Conservation (phyloP, 2,797 vertebrate genomes). For the Florisuga fusca region DNA sequence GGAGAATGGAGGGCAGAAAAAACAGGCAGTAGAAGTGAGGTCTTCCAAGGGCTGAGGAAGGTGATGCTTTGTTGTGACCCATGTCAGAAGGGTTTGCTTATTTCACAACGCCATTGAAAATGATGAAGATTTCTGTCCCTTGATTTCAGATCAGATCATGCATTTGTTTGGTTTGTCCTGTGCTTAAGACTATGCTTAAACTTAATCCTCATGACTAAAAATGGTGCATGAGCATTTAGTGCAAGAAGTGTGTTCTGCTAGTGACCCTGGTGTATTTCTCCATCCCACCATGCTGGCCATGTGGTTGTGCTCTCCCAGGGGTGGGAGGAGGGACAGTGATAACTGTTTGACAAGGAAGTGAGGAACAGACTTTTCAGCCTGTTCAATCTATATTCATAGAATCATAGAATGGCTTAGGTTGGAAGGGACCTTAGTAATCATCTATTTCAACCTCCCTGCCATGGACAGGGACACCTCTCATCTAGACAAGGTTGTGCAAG, state of each 20-base stretch:
- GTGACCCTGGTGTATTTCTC: background rate
- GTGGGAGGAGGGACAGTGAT: background rate
- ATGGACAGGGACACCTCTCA: too few relatives aligned
- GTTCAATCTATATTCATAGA: too few relatives aligned
- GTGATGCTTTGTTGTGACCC: background rate
- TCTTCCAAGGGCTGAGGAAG: background rate
- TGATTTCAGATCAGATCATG: background rate
- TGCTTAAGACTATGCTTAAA: background rate
- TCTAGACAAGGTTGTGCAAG: background rate
- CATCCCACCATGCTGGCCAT: rapidly evolving
- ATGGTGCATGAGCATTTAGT: background rate
- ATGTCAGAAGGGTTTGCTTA: background rate
- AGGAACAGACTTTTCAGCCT: background rate
- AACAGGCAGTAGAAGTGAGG: background rate
- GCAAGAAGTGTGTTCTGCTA: background rate
- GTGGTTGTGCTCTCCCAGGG: background rate
- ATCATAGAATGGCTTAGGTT: too few relatives aligned
- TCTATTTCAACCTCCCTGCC: too few relatives aligned
- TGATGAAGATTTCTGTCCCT: background rate
- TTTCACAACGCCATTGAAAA: background rate
- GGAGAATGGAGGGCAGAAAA: background rate
- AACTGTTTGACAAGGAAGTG: background rate
- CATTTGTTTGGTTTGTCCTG: background rate
- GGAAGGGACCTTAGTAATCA: too few relatives aligned
- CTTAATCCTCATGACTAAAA: background rate